phyloP scores from a whole-genome alignment of 2,888 invertebrate species.

The Melinaea menophilus region DNA sequence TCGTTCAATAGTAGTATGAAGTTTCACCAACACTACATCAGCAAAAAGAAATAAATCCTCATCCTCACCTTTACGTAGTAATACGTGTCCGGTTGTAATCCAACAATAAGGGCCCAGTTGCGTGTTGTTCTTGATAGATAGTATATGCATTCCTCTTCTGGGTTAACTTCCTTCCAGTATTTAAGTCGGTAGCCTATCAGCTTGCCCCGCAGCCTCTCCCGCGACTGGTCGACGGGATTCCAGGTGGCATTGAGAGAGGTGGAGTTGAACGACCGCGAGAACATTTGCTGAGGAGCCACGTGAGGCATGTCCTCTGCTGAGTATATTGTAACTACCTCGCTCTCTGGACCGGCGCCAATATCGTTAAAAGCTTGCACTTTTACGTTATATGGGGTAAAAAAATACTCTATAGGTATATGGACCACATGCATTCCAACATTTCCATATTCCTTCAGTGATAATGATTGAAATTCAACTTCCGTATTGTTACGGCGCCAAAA shows the following conservation, averaged over 20 bases:
- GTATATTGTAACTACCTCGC: constrained; percentile 84
- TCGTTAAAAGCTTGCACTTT: constrained; percentile 91
- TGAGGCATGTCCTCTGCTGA: constrained; percentile 96
- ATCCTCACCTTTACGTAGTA: constrained; percentile 88
- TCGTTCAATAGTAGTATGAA: neutral
- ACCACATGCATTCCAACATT: constrained; percentile 89
- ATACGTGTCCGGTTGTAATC: constrained; percentile 93
- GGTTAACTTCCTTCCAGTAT: constrained; percentile 89
- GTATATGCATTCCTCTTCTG: constrained; percentile 88
- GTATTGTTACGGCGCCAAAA: constrained; percentile 88
- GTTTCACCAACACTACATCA: too few relatives aligned
- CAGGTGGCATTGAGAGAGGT: constrained; percentile 95
- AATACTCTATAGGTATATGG: constrained; percentile 83
- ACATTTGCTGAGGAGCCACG: constrained; percentile 90
- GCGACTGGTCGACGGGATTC: constrained; percentile 89
- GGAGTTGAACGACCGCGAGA: constrained; percentile 89
- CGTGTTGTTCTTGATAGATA: constrained; percentile 90
- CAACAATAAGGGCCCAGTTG: constrained; percentile 94
- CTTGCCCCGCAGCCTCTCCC: constrained; percentile 91
- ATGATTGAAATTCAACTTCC: constrained; percentile 86
- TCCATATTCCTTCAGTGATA: constrained; percentile 83
- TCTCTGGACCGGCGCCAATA: constrained; percentile 89
- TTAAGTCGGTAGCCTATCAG: constrained; percentile 95
- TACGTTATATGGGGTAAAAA: constrained; percentile 90
- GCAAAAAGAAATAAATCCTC: too few relatives aligned